A percentile compares a stretch with the other conserved stretches of the same genome.
These are phyloP conservation scores for Rhabdomys dilectus DNA, from an alignment of 2,113 vertebrate species.

Conservation along the genomic window DNA sequence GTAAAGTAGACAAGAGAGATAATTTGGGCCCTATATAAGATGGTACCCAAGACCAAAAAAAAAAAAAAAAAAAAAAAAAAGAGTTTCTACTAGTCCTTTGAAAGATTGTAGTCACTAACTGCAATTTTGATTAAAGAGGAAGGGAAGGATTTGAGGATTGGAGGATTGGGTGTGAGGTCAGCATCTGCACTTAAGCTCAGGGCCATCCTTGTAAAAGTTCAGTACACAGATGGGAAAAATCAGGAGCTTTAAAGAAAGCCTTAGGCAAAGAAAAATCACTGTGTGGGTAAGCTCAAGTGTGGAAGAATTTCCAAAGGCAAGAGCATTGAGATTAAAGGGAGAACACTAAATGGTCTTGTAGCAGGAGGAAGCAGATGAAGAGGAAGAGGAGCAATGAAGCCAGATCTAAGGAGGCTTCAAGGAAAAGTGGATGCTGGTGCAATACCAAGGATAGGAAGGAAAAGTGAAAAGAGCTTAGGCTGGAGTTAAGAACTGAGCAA, in stretches of 20 bases:
- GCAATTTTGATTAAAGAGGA: background rate
- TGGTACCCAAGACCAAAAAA: background rate
- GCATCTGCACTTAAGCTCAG: background rate
- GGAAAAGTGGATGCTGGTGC: background rate
- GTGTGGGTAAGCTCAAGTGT: background rate
- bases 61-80: background rate
- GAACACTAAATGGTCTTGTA: background rate
- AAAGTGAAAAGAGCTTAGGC: background rate
- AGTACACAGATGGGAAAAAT: background rate
- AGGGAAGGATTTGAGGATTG: background rate
- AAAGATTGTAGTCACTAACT: background rate
- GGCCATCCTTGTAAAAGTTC: background rate
- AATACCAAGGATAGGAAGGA: background rate
- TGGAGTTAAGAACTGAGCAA: background rate
- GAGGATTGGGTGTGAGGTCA: background rate
- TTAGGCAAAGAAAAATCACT: background rate
- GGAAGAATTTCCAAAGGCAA: background rate
- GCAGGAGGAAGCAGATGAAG: background rate
- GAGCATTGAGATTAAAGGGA: slow-evolving; percentile 1
- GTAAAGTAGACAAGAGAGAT: background rate
- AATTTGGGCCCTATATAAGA: background rate
- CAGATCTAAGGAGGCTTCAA: background rate
- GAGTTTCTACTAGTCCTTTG: background rate
- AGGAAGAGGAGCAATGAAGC: background rate
- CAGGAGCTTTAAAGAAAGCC: background rate